phyloP scores from a whole-genome alignment of 2,888 invertebrate species.

The Schrankia costaestrigalis region DNA sequence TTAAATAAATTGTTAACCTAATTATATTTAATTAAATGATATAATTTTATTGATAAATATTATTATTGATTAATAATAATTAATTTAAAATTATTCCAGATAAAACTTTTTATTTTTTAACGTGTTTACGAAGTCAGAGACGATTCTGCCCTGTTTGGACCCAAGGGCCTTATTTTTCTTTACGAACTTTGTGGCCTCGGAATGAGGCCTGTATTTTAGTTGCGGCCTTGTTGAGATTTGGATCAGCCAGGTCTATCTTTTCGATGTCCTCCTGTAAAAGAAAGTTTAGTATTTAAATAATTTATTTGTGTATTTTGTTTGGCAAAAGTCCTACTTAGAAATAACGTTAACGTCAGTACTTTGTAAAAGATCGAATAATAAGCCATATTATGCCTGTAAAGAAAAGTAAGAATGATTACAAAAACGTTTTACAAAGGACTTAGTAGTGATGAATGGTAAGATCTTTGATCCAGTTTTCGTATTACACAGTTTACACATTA shows the following conservation, averaged over 20 bases:
- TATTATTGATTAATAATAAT: background rate
- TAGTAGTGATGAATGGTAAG: too few relatives aligned
- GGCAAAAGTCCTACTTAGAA: too few relatives aligned
- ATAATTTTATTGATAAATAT: too few relatives aligned
- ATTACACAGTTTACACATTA: too few relatives aligned
- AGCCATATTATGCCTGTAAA: too few relatives aligned
- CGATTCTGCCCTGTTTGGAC: constrained; percentile 32
- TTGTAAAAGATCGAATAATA: too few relatives aligned
- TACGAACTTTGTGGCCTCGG: constrained; percentile 93
- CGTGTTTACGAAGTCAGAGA: constrained; percentile 49
- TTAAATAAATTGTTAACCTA: background rate
- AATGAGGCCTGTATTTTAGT: constrained; percentile 96
- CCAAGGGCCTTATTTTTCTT: constrained; percentile 79
- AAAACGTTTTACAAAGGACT: too few relatives aligned
- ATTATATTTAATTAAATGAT: background rate
- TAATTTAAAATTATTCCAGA: background rate
- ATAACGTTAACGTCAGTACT: too few relatives aligned
- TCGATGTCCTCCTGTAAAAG: constrained; percentile 84
- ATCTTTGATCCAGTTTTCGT: too few relatives aligned
- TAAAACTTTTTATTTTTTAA: constrained; percentile 1
- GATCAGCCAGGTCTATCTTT: constrained; percentile 92
- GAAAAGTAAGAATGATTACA: too few relatives aligned
- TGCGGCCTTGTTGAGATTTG: constrained; percentile 93
- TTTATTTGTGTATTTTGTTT: too few relatives aligned
- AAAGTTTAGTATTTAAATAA: constrained; percentile 8